Base-by-base conservation (phyloP, 2,113 vertebrate species). In the Cranoglanis bouderius region DNA sequence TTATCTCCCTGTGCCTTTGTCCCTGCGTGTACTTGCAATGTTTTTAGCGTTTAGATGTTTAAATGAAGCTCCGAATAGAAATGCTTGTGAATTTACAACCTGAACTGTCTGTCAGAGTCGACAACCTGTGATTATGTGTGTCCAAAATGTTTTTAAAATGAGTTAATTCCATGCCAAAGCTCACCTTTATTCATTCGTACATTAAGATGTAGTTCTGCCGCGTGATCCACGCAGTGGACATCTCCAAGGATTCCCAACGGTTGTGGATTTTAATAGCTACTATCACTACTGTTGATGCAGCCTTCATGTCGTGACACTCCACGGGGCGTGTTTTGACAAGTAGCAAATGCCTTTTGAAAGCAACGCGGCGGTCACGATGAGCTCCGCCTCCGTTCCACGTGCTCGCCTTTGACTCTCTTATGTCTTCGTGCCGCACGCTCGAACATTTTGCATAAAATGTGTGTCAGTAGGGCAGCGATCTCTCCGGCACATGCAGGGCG, bases 391-490 rank as follows among this genome's bases (percentile, higher is more conserved):
- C 91, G 87, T 91, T 93, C 92, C 95, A 96, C 92, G 96, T 96
- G 96, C 93, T 81, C 55, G 65, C 90, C 91, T 91, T 92, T 88
- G 91, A 93, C 89, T 90, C 91, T 88, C 91, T 80, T 78, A 65
- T 90, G 92, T 89, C 89, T 85, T 32, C 74, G 89, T 88, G 85
- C 86, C 92, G 70, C 95, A 90, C 92, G 93, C 93, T 87, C 89
- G 55, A 83, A 61, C 1, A 35, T 87, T 96, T 95, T 96, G 94
- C 94, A 96, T 96, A 95, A 96, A 95, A 96, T 96, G 95, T 96
- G 95, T 96, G 95, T 96, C 96, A 96, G 95, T 96, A 93, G 96
- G 95, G 82, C 96, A 96, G 92, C 91, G 91, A 93, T 92, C 88
- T 91, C 77, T 85, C 24, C 91, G 61, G 94, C 96, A 96, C 96